These are phyloP conservation scores for Drosophila seguyi DNA, from an alignment of 1,140 invertebrate species.

Conservation along the genomic window DNA sequence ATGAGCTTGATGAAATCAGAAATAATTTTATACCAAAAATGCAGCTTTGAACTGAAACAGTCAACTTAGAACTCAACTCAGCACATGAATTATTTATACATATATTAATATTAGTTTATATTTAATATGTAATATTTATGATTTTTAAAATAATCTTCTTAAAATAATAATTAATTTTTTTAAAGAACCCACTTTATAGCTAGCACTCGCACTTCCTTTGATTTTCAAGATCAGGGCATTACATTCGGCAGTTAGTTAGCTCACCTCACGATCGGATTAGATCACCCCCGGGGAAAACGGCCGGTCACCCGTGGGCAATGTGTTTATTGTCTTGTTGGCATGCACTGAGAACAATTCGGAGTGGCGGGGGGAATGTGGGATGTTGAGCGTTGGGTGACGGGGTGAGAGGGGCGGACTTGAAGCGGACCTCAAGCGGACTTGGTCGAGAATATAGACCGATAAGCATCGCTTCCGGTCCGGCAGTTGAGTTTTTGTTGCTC, in stretches of 20 bases:
- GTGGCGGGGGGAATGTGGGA: not conserved
- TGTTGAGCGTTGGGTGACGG: not conserved
- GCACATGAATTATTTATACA: not conserved
- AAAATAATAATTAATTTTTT: not conserved
- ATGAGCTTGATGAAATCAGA: not conserved
- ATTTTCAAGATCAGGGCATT: constrained; percentile 18
- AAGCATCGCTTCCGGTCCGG: constrained; percentile 79
- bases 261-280: constrained; percentile 22
- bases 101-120: not conserved
- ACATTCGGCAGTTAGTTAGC: constrained; percentile 6
- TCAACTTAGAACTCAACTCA: not conserved
- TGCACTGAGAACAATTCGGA: constrained; percentile 43
- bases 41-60: not conserved
- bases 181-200: no score
- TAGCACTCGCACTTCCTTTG: not conserved
- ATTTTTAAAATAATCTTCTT: no score
- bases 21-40: not conserved
- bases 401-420: constrained; percentile 11
- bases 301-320: constrained; percentile 10
- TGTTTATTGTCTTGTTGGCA: constrained; percentile 54
- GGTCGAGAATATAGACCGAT: constrained; percentile 45
- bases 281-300: constrained; percentile 13
- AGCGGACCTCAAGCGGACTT: constrained; percentile 21
- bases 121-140: not conserved
- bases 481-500: constrained; percentile 8